Evolutionary conservation across 2,888 invertebrate species (phyloP).

Genomic region (Phorcus lineatus): DNA sequence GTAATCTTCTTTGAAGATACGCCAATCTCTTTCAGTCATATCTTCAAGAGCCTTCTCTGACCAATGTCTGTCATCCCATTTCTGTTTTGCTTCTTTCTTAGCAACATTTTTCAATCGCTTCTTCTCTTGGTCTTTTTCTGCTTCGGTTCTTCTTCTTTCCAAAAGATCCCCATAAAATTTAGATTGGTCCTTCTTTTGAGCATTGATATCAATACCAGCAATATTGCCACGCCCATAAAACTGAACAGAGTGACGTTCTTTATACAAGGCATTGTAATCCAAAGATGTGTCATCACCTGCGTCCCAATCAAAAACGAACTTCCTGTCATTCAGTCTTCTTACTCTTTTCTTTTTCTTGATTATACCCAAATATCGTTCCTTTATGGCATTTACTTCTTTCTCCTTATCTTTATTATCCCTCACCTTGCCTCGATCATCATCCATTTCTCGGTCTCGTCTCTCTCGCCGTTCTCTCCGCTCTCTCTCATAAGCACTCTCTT

Average conservation of each 20-base stretch:
- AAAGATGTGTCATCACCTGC: slow-evolving; percentile 98
- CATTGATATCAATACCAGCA: slow-evolving; percentile 97
- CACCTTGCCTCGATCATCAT: slow-evolving; percentile 57
- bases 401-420: slow-evolving; percentile 72
- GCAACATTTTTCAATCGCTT: slow-evolving; percentile 91
- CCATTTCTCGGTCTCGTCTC: slow-evolving; percentile 53
- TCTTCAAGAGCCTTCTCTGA: slow-evolving; percentile 90
- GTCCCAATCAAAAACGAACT: slow-evolving; percentile 99
- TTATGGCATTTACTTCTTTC: slow-evolving; percentile 93
- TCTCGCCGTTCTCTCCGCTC: slow-evolving; percentile 61
- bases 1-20: slow-evolving; percentile 99
- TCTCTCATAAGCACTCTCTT: slow-evolving; percentile 50
- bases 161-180: slow-evolving; percentile 97
- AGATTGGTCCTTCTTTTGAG: slow-evolving; percentile 87
- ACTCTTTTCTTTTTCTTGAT: slow-evolving; percentile 91
- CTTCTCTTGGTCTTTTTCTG: slow-evolving; percentile 96
- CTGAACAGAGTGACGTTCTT: slow-evolving; percentile 90
- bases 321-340: slow-evolving; percentile 94
- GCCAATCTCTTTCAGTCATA: slow-evolving; percentile 99
- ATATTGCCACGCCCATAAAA: slow-evolving; percentile 98
- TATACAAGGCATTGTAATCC: slow-evolving; percentile 97
- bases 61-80: slow-evolving; percentile 99
- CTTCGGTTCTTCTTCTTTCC: slow-evolving; percentile 95
- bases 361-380: slow-evolving; percentile 93
- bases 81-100: slow-evolving; percentile 96